These are phyloP conservation scores for Cheilosia impressa DNA, from an alignment of 2,888 invertebrate genomes.

Conservation along the genomic window DNA sequence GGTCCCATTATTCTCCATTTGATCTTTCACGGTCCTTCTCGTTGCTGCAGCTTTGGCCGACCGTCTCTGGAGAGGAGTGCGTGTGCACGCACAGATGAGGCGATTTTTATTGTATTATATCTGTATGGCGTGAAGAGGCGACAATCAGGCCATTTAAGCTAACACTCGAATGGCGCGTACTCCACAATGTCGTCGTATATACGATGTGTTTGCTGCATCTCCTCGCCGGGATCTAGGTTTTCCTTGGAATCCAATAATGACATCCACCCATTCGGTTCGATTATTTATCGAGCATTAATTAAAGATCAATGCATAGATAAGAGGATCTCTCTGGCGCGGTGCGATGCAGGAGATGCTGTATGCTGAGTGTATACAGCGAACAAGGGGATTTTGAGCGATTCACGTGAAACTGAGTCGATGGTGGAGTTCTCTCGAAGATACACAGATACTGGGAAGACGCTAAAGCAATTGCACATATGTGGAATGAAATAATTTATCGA, in stretches of 20 bases:
- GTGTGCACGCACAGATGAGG: slow-evolving; percentile 52
- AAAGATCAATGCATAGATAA: slow-evolving; percentile 78
- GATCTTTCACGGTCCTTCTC: slow-evolving; percentile 39
- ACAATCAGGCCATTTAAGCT: slow-evolving; percentile 75
- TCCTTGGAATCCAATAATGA: slow-evolving; percentile 76
- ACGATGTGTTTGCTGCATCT: slow-evolving; percentile 19
- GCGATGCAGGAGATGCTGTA: slow-evolving; percentile 18
- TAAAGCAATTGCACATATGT: slow-evolving; percentile 46
- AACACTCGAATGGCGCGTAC: slow-evolving; percentile 67
- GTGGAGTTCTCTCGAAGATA: slow-evolving; percentile 37
- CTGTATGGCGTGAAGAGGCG: slow-evolving; percentile 64
- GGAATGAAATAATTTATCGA: slow-evolving; percentile 57
- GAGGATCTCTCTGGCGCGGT: slow-evolving; percentile 51
- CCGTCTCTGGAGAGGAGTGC: slow-evolving; percentile 18
- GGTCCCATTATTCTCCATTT: slow-evolving; percentile 68
- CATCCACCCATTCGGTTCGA: slow-evolving; percentile 78
- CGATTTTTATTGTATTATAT: slow-evolving; percentile 62
- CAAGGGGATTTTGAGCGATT: slow-evolving; percentile 18
- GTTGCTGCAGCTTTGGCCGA: slow-evolving; percentile 4
- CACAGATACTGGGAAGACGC: slow-evolving; percentile 39
- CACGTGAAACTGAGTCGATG: slow-evolving; percentile 60
- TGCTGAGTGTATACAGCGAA: slow-evolving; percentile 7
- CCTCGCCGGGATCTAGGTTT: slow-evolving; percentile 56
- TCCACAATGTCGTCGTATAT: slow-evolving; percentile 32
- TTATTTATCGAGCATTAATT: slow-evolving; percentile 79